Percentiles rank a stretch among this genome's conserved stretches.
Conservation (phyloP, 2,113 vertebrate genomes). For the Perca fluviatilis region DNA sequence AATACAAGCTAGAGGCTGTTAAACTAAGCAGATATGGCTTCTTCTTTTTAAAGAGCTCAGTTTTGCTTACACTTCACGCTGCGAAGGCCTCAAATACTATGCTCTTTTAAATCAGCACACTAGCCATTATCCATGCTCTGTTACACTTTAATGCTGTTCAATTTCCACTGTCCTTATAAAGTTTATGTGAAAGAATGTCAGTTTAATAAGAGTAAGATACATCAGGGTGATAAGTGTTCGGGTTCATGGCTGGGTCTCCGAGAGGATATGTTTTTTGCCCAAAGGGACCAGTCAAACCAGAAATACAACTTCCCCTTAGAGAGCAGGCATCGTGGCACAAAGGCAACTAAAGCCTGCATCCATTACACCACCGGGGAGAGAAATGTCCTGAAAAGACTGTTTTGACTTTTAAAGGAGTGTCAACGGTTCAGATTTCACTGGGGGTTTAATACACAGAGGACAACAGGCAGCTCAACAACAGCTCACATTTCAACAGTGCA, state of each 20-base stretch:
- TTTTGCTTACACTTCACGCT: conserved; percentile 51
- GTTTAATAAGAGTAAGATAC: conserved; percentile 63
- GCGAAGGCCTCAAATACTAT: conserved; percentile 36
- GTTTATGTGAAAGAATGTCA: conserved; percentile 66
- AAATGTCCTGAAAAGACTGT: conserved; percentile 65
- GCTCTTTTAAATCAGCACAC: conserved; percentile 57
- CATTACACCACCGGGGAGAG: conserved; percentile 39
- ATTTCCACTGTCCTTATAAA: conserved; percentile 70
- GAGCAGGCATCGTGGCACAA: conserved; percentile 34
- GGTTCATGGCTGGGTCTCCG: conserved; percentile 63
- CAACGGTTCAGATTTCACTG: conserved; percentile 72
- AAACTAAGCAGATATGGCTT: conserved; percentile 12
- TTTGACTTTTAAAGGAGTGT: conserved; percentile 66
- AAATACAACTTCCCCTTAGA: conserved; percentile 60
- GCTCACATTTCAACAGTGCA: conserved; percentile 45
- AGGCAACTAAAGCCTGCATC: conserved; percentile 55
- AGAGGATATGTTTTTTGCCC: conserved; percentile 51
- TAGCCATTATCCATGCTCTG: conserved; percentile 67
- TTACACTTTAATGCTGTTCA: conserved; percentile 67
- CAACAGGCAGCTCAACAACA: conserved; percentile 54
- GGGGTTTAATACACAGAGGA: conserved; percentile 37
- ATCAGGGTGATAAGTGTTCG: conserved; percentile 58
- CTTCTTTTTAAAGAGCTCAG: conserved; percentile 17
- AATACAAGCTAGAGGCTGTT: conserved; percentile 1
- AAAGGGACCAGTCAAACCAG: conserved; percentile 64